These are phyloP conservation scores for Ornithorhynchus anatinus DNA, from an alignment of 2,113 vertebrate species.

Conservation along the genomic window DNA sequence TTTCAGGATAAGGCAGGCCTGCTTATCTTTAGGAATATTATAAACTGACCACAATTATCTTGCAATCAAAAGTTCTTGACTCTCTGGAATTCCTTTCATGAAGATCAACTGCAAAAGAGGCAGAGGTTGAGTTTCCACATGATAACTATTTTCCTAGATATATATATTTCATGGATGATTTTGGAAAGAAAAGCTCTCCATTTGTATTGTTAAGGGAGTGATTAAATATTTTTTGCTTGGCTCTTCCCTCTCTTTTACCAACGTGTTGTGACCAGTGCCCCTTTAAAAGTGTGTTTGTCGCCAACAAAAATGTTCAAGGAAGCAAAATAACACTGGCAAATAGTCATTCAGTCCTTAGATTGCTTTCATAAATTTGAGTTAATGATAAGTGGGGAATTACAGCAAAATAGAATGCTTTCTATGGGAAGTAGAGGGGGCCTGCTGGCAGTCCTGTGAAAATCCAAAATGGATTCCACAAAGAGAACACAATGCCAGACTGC, in stretches of 20 bases:
- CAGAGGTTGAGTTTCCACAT: neutral
- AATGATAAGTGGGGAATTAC: slow-evolving; percentile 68
- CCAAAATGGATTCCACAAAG: slow-evolving; percentile 74
- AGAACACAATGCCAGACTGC: slow-evolving; percentile 58
- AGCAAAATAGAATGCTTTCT: slow-evolving; percentile 54
- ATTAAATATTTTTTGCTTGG: slow-evolving; percentile 4
- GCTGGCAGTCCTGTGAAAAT: slow-evolving; percentile 66
- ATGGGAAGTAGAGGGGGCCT: slow-evolving; percentile 57
- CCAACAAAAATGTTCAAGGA: slow-evolving; percentile 55
- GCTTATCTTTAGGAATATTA: neutral
- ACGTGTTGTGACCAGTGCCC: neutral
- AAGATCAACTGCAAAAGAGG: neutral
- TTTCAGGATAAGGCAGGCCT: too few relatives aligned
- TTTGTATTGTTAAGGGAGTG: neutral
- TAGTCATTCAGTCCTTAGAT: slow-evolving; percentile 50
- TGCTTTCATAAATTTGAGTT: slow-evolving; percentile 68
- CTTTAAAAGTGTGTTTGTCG: neutral
- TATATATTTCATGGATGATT: neutral
- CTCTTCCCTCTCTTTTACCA: slow-evolving; percentile 14
- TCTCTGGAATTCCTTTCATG: neutral
- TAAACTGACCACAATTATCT: neutral
- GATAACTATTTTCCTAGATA: neutral
- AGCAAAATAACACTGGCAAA: slow-evolving; percentile 57
- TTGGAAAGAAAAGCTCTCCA: neutral
- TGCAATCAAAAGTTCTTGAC: neutral